These are phyloP conservation scores for Scaptomyza reducta DNA, from an alignment of 2,888 invertebrate genomes.

Conservation along the genomic window DNA sequence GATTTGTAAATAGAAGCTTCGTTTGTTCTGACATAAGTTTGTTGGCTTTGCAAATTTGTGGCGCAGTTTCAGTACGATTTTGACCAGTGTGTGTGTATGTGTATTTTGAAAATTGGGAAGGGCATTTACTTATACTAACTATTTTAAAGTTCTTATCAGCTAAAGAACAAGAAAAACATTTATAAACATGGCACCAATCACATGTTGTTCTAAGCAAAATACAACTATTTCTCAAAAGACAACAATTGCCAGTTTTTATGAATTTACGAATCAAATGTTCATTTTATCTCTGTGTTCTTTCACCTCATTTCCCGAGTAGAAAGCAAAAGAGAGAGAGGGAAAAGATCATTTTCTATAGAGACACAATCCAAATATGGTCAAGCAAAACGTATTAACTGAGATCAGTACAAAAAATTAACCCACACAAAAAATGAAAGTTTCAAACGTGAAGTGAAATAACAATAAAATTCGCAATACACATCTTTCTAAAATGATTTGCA, in stretches of 20 bases:
- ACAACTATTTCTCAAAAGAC: too few species aligned
- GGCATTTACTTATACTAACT: conserved; percentile 15
- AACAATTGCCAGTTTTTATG: conserved; percentile 8
- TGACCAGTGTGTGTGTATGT: conserved; percentile 39
- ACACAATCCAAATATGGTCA: conserved; percentile 6
- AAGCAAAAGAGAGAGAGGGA: conserved; percentile 14
- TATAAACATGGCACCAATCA: not conserved
- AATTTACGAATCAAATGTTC: conserved; percentile 36
- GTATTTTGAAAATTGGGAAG: conserved; percentile 9
- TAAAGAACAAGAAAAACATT: not conserved
- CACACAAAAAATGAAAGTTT: conserved; percentile 5
- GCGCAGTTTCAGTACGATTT: conserved; percentile 68
- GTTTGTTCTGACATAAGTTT: conserved; percentile 45
- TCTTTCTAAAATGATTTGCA: not conserved
- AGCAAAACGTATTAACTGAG: conserved; percentile 8
- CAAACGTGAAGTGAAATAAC: conserved; percentile 28
- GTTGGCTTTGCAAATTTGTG: conserved; percentile 64
- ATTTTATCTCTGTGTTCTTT: conserved; percentile 29
- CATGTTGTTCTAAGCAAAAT: conserved; percentile 9
- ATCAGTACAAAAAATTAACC: conserved; percentile 14
- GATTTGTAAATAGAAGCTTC: conserved; percentile 35
- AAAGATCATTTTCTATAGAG: not conserved
- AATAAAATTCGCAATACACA: not conserved
- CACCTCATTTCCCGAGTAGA: conserved; percentile 8
- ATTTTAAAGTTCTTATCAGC: conserved; percentile 33